phyloP scores from a whole-genome alignment of 2,797 vertebrate genomes.

The Sebastes goodei region DNA sequence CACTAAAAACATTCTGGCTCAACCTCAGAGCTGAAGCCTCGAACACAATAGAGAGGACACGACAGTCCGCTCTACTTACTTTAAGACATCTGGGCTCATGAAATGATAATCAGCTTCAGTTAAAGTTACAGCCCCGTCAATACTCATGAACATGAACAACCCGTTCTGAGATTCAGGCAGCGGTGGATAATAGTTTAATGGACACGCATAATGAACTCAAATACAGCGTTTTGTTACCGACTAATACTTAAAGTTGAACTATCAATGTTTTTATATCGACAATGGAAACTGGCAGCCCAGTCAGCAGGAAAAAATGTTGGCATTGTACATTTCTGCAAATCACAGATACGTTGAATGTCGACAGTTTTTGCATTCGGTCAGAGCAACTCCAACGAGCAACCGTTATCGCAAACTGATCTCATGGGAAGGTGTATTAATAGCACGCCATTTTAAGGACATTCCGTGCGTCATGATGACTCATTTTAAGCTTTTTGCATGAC shows the following conservation, averaged over 20 bases:
- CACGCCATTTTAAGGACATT: no score
- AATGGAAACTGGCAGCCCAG: rapidly evolving
- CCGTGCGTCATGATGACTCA: no score
- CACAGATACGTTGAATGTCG: background rate
- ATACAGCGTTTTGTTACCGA: background rate
- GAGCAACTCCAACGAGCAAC: background rate
- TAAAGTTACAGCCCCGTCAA: background rate
- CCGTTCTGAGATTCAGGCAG: background rate
- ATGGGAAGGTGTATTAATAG: no score
- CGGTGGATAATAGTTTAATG: background rate
- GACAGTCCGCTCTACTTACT: slow-evolving; percentile 44
- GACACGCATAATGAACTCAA: background rate
- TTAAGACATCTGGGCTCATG: slow-evolving; percentile 1
- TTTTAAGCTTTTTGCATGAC: no score
- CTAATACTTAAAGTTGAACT: background rate
- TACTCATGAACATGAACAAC: background rate
- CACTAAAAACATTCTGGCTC: slow-evolving; percentile 41
- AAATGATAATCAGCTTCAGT: slow-evolving; percentile 20
- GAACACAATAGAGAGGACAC: slow-evolving; percentile 41
- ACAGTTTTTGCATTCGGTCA: background rate
- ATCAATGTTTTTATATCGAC: background rate
- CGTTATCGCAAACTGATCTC: background rate
- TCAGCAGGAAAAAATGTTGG: rapidly evolving
- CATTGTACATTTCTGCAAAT: background rate
- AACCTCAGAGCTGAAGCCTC: slow-evolving; percentile 40